phyloP scores from a whole-genome alignment of 2,113 vertebrate species.

The Ailuropoda melanoleuca region DNA sequence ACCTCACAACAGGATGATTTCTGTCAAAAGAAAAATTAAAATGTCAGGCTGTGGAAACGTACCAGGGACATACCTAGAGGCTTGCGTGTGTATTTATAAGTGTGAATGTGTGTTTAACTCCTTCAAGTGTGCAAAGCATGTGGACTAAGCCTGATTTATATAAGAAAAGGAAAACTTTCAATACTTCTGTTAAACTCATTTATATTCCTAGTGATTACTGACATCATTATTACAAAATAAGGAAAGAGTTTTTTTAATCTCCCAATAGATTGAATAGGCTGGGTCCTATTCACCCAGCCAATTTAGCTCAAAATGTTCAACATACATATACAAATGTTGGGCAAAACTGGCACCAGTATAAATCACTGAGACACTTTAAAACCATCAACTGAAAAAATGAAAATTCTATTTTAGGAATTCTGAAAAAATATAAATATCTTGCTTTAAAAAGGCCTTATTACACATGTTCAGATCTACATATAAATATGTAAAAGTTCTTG shows the following conservation, averaged over 20 bases:
- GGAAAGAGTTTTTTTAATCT: not conserved
- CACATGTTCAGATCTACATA: not conserved
- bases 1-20: not conserved
- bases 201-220: not conserved
- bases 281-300: not conserved
- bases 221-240: not conserved
- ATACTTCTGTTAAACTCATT: not conserved
- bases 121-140: not conserved
- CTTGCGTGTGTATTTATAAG: not conserved
- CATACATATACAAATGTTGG: not conserved
- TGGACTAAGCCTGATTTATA: not conserved
- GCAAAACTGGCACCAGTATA: not conserved
- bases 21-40: conserved; percentile 4
- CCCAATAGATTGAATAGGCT: not conserved
- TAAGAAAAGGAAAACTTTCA: not conserved
- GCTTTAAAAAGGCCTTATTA: not conserved
- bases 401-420: not conserved
- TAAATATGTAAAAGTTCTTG: not conserved
- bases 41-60: not conserved
- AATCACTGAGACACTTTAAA: conserved; percentile 8
- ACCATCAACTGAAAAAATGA: not conserved
- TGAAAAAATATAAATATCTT: not conserved
- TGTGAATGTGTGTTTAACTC: not conserved
- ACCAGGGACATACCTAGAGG: not conserved
- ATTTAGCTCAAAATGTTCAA: conserved; percentile 24